Evolutionary conservation across 2,888 invertebrate species (phyloP).

Genomic region (Ochropacha duplaris): DNA sequence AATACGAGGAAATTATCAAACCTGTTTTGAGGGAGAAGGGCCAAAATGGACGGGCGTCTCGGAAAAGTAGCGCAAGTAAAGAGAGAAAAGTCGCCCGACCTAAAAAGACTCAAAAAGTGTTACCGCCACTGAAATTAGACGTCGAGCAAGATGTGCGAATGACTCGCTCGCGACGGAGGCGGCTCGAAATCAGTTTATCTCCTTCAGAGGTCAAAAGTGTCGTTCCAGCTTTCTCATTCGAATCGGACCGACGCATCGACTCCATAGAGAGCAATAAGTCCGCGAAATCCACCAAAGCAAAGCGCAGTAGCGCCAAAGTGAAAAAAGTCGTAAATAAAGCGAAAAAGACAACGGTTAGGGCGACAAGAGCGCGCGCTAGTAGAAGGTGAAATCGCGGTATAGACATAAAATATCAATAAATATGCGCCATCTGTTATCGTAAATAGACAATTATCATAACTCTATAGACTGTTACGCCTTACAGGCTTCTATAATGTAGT

Average conservation of each 20-base stretch:
- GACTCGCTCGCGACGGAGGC: conserved; percentile 63
- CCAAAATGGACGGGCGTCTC: conserved; percentile 59
- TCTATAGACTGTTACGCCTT: conserved; percentile 43
- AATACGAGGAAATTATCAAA: conserved; percentile 57
- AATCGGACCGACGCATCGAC: conserved; percentile 58
- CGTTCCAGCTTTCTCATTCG: conserved; percentile 60
- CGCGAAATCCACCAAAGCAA: conserved; percentile 34
- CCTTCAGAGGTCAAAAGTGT: conserved; percentile 60
- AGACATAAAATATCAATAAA: conserved; percentile 10
- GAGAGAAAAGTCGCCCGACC: conserved; percentile 57
- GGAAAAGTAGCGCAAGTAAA: conserved; percentile 37
- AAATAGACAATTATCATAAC: conserved; percentile 24
- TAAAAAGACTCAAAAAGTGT: conserved; percentile 40
- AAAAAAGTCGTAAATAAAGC: conserved; percentile 43
- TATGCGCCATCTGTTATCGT: conserved; percentile 32
- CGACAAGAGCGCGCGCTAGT: conserved; percentile 50
- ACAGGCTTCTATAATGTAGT: conserved; percentile 38
- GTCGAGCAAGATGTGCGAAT: conserved; percentile 52
- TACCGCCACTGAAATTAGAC: conserved; percentile 38
- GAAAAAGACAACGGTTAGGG: conserved; percentile 50
- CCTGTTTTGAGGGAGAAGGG: conserved; percentile 73
- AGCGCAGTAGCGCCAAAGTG: conserved; percentile 39
- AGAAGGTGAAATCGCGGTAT: conserved; percentile 57
- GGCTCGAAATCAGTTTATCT: conserved; percentile 67
- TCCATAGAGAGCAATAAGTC: conserved; percentile 60